A percentile compares a stretch with the other conserved stretches of the same genome.
Evolutionary conservation across 2,888 invertebrate genomes (phyloP).

Genomic region (Hirudinaria manillensis): DNA sequence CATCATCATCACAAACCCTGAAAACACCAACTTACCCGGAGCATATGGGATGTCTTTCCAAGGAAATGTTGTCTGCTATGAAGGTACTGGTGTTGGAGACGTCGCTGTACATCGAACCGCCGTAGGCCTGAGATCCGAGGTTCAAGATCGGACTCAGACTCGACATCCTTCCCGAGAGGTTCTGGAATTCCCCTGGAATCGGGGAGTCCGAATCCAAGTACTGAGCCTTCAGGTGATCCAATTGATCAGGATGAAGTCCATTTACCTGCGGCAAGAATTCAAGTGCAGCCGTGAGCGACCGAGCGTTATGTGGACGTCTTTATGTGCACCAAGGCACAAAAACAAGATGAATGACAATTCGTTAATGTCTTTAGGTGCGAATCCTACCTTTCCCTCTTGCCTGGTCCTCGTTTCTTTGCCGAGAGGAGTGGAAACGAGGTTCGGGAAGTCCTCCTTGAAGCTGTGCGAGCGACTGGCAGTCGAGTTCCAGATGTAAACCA

Average conservation of each 20-base stretch:
- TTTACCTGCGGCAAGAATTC: not conserved
- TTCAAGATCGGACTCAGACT: constrained; percentile 20
- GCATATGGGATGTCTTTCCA: constrained; percentile 59
- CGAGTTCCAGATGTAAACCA: not conserved
- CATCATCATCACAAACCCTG: too few species aligned
- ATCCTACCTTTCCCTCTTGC: not conserved
- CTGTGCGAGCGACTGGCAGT: not conserved
- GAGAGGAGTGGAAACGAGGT: not conserved
- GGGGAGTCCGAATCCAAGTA: not conserved
- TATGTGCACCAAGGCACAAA: too few species aligned
- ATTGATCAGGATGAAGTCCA: constrained; percentile 17
- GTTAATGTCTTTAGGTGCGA: not conserved
- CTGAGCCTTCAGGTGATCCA: constrained; percentile 12
- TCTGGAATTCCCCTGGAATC: constrained; percentile 18
- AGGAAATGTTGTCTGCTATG: constrained; percentile 61
- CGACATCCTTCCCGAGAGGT: not conserved
- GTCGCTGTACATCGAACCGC: constrained; percentile 47
- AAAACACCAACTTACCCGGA: constrained; percentile 49
- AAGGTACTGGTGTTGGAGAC: constrained; percentile 55
- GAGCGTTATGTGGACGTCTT: not conserved
- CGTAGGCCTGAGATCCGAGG: not conserved
- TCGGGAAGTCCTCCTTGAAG: constrained; percentile 2
- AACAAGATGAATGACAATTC: too few species aligned
- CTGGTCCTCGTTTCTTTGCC: not conserved
- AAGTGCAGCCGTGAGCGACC: too few species aligned